Base-by-base conservation (phyloP, 2,113 vertebrate genomes). In the Seriola quinqueradiata region DNA sequence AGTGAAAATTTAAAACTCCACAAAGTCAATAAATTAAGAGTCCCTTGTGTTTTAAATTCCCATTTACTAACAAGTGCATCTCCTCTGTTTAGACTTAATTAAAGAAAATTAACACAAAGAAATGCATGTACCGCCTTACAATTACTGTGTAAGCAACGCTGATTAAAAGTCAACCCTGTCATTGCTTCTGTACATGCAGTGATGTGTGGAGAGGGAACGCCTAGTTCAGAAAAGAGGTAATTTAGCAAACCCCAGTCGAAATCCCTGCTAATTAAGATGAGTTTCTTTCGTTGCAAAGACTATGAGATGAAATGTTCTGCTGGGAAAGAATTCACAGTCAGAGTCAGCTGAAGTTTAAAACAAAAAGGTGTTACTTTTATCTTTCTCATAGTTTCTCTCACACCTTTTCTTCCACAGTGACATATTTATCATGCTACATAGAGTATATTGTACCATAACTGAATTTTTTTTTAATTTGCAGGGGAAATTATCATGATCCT, bases 201-300 rank as follows among this genome's bases (percentile, higher is more conserved):
- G 58, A 87, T 89, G 90, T 88, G 88, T 87, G 82, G 75, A 84
- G 75, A 86, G 60, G 78, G 72, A 90, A 83, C 46, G 79, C 83
- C 83, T 78, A 81, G 72, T 88, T 90, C 72, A 89, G 81, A 87
- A 72, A 89, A 70, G 78, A 90, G 86, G 90, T 79, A 86, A 93
- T 94, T 94, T 92, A 70, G 32, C 84, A 92, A 87, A 83, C 60
- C 76, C 81, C 87, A 79, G 86, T 68, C 85, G 84, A 87, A 86
- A 89, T 82, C 71, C 79, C 55, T 42, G 70, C 88, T 93, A 94
- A 94, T 94, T 92, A 94, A 90, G 79, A 83, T 12, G 76, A 76
- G 66, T 82, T 84, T 84, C 58, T 82, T 87, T 69, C 46, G 52
- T 70, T 79, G 77, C 34, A 63, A 61, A 69, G 42, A 65, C 58